Conservation (phyloP, 2,113 vertebrate genomes). For the Anguilla japonica region DNA sequence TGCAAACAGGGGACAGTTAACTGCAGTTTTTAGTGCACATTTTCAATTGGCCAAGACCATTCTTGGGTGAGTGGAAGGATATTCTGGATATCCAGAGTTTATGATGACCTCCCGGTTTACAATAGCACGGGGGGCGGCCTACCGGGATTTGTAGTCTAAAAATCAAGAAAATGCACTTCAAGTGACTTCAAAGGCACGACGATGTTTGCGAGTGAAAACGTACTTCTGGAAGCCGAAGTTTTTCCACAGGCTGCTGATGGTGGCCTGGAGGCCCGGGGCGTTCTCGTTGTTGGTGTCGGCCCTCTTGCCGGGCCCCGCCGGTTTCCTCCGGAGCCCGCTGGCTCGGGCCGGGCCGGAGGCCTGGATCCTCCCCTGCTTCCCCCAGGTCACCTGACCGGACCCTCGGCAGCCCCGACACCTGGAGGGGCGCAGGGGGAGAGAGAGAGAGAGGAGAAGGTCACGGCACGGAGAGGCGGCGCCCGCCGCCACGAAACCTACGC, state of each 20-base stretch:
- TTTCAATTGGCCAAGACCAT: too few relatives aligned
- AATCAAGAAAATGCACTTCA: neutral
- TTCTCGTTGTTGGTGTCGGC: slow-evolving; percentile 75
- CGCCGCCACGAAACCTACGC: neutral
- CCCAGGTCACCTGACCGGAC: slow-evolving; percentile 48
- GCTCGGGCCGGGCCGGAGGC: slow-evolving; percentile 73
- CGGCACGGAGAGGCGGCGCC: neutral
- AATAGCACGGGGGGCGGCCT: too few relatives aligned
- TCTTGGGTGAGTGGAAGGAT: too few relatives aligned
- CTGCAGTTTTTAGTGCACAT: too few relatives aligned
- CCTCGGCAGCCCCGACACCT: slow-evolving; percentile 80
- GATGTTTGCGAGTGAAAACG: slow-evolving; percentile 32
- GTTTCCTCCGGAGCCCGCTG: slow-evolving; percentile 83
- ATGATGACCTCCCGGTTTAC: too few relatives aligned
- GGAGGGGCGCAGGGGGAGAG: slow-evolving; percentile 8
- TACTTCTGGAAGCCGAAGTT: slow-evolving; percentile 88
- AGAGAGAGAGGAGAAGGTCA: neutral
- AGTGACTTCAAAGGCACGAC: neutral
- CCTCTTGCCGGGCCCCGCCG: slow-evolving; percentile 58
- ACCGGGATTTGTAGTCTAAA: too few relatives aligned
- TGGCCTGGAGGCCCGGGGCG: slow-evolving; percentile 75
- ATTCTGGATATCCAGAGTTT: too few relatives aligned
- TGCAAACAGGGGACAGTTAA: too few relatives aligned
- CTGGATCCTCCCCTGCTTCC: slow-evolving; percentile 59
- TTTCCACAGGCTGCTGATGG: slow-evolving; percentile 85